Percentiles rank a stretch among this genome's conserved stretches.
These are phyloP conservation scores for Petrophora chlorosata DNA, from an alignment of 2,888 invertebrate genomes.

Conservation along the genomic window DNA sequence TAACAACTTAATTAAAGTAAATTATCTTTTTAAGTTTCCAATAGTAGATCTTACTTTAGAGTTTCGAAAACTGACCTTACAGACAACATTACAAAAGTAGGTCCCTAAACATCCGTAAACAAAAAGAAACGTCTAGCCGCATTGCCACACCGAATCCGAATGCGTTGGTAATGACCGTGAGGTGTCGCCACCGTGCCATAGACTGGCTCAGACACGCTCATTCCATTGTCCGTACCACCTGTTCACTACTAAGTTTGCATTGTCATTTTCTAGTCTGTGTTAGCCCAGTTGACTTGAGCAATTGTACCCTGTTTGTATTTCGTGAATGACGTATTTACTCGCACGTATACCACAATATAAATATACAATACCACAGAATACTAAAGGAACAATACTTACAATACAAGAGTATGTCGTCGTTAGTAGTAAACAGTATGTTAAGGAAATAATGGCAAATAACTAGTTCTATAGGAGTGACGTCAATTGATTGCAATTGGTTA, in stretches of 20 bases:
- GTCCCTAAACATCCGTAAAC: not conserved
- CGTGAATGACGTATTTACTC: slow-evolving; percentile 16
- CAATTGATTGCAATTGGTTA: not conserved
- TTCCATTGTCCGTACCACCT: slow-evolving; percentile 18
- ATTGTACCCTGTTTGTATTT: slow-evolving; percentile 14
- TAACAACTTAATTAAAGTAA: too few species aligned
- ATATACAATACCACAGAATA: too few species aligned
- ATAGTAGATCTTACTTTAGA: too few species aligned
- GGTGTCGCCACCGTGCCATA: slow-evolving; percentile 25
- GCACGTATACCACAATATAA: not conserved
- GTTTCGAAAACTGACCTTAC: too few species aligned
- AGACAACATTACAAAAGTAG: too few species aligned
- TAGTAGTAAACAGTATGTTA: slow-evolving; percentile 5
- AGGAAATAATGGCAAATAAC: slow-evolving; percentile 8
- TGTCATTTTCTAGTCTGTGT: slow-evolving; percentile 21
- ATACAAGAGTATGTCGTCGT: slow-evolving; percentile 9
- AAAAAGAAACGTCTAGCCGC: not conserved
- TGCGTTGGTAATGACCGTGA: slow-evolving; percentile 44
- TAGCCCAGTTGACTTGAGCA: slow-evolving; percentile 6
- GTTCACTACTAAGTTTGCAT: slow-evolving; percentile 14
- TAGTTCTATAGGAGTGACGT: slow-evolving; percentile 9
- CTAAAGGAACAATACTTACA: not conserved
- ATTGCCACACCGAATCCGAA: not conserved
- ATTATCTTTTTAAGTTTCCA: too few species aligned
- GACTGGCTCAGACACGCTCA: slow-evolving; percentile 33